phyloP scores from a whole-genome alignment of 2,888 invertebrate genomes.

The Apocheima hispidaria region DNA sequence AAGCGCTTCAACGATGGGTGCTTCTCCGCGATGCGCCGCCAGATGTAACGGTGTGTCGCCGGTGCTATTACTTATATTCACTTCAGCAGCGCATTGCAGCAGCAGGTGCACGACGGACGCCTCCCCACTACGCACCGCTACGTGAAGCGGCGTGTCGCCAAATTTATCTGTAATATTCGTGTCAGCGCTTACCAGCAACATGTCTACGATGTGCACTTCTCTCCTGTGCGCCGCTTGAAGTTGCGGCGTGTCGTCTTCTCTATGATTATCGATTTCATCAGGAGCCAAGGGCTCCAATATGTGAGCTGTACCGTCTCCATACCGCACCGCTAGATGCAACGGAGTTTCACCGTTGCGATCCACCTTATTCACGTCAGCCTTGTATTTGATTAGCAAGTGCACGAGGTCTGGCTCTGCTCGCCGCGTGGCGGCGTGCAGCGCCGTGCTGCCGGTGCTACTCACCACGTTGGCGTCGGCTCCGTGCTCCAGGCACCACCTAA shows the following conservation, averaged over 20 bases:
- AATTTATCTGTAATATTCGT: conserved; percentile 48
- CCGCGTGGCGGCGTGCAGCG: background rate
- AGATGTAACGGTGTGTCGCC: conserved; percentile 1
- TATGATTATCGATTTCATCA: background rate
- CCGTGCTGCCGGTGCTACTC: background rate
- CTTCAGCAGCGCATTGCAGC: background rate
- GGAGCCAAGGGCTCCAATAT: background rate
- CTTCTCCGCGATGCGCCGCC: conserved; percentile 1
- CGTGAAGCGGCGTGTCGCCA: conserved; percentile 47
- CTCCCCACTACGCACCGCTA: conserved; percentile 45
- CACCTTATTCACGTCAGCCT: background rate
- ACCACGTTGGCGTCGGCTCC: background rate
- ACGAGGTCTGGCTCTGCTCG: background rate
- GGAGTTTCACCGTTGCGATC: conserved; percentile 2
- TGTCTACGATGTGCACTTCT: background rate
- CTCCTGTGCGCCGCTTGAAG: background rate
- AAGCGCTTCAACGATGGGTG: background rate
- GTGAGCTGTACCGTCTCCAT: conserved; percentile 1
- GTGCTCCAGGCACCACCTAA: conserved; percentile 1
- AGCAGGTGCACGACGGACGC: background rate
- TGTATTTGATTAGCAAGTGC: background rate
- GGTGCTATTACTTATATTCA: background rate
- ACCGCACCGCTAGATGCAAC: conserved; percentile 1
- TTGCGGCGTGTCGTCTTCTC: conserved; percentile 5
- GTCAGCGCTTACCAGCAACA: conserved; percentile 42